Base-by-base conservation (phyloP, 2,113 vertebrate genomes). In the Trachemys scripta region DNA sequence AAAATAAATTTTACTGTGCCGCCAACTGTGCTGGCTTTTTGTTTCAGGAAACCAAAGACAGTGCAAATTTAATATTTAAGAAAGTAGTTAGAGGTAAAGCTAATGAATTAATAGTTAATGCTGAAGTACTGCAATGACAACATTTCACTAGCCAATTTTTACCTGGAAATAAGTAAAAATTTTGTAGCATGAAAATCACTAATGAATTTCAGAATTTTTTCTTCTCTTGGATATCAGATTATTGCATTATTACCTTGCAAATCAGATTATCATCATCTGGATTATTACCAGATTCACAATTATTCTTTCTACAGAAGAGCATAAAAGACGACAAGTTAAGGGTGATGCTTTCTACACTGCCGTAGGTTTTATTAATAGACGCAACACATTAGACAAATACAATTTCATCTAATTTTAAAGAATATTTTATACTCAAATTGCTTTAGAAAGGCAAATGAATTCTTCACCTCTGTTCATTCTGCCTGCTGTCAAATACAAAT, bases 1-100 rank as follows among this genome's bases (percentile, higher is more conserved):
- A 56, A 94, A 95, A 96, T 90, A 90, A 65, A 78, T 93, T 96
- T 96, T 93, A 93, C 45, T 94, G 22, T 94, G 65, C 38, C 78
- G n/a, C 29, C 13, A 17, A 92, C 80, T 96, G 80, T 96, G 91
- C 85, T 95, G 86, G 84, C 62, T 72, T 96, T 95, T 80, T 96
- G 57, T 82, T 98, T 95, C 95, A 93, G 93, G 50, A 97, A 93
- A 5, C 0, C 12, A 57, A 88, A 95, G 5, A 92, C 27, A 69
- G 84, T 22, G 80, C 31, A 87, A 89, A 0, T 1, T 45, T 94
- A 96, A 94, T 93, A 88, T 96, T 94, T 94, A 88, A 90, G 92
- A 90, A 95, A 83, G 51, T 83, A 75, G 54, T 89, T 80, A 88
- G 84, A 84, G 5, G 69, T 87, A 62, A 90, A 89, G 84, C 80